Evolutionary conservation across 1,140 invertebrate genomes (phyloP).

Genomic region (Drosophila murphyi): DNA sequence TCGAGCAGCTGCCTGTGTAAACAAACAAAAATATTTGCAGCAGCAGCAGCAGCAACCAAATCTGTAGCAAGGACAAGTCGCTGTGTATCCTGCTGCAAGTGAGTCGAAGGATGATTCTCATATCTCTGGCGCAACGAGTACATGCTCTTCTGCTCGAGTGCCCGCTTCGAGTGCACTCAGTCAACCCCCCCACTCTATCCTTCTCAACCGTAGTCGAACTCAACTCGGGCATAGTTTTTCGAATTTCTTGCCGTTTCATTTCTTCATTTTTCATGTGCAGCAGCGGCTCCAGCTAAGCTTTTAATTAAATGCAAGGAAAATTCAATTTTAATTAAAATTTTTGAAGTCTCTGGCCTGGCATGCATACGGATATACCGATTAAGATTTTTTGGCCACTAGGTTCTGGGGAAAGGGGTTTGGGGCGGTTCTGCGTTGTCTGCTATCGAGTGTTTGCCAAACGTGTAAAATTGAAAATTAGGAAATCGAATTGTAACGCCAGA

Average conservation of each 20-base stretch:
- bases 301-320: constrained; percentile 82
- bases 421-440: constrained; percentile 27
- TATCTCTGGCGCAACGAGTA: constrained; percentile 68
- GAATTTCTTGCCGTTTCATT: constrained; percentile 57
- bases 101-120: constrained; percentile 58
- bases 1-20: constrained; percentile 46
- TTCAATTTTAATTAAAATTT: constrained; percentile 83
- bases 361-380: constrained; percentile 60
- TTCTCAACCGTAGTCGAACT: constrained; percentile 5
- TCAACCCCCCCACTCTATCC: not conserved
- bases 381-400: constrained; percentile 22
- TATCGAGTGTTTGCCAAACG: constrained; percentile 76
- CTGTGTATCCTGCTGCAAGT: constrained; percentile 34
- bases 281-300: constrained; percentile 66
- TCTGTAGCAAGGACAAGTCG: constrained; percentile 23
- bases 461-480: constrained; percentile 83
- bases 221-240: constrained; percentile 64
- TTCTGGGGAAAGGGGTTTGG: constrained; percentile 1
- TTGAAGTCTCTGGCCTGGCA: constrained; percentile 64
- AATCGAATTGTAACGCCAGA: constrained; percentile 73
- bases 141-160: constrained; percentile 74
- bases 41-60: constrained; percentile 9
- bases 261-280: constrained; percentile 57
- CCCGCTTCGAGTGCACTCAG: constrained; percentile 41
- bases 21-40: constrained; percentile 59